Percentiles rank a stretch among this genome's conserved stretches.
phyloP scores from a whole-genome alignment of 2,888 invertebrate species.

The Hydraecia micacea region DNA sequence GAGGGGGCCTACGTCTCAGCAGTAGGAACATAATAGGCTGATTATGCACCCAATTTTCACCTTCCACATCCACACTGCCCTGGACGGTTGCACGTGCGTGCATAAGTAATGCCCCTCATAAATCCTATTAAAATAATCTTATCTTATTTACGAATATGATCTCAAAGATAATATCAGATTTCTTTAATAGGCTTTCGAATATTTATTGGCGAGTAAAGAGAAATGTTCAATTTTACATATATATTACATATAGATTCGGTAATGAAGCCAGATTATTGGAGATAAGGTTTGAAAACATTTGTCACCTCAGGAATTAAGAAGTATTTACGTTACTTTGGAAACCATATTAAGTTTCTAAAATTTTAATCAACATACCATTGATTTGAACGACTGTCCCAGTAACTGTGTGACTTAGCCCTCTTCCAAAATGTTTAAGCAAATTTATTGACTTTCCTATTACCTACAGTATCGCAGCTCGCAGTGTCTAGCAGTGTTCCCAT shows the following conservation, averaged over 20 bases:
- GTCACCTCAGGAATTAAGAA: conserved; percentile 6
- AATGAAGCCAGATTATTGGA: conserved; percentile 28
- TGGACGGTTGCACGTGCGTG: background rate
- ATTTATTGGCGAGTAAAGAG: conserved; percentile 10
- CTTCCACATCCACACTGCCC: too few species aligned
- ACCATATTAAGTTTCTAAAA: conserved; percentile 10
- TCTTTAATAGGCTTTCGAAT: conserved; percentile 25
- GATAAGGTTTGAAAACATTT: conserved; percentile 22
- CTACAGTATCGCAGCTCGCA: too few species aligned
- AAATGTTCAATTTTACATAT: conserved; percentile 41
- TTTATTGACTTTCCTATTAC: too few species aligned
- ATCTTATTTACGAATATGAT: conserved; percentile 24
- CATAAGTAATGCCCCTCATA: conserved; percentile 9
- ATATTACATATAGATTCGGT: conserved; percentile 21
- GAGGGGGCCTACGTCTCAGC: too few species aligned
- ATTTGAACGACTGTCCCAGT: background rate
- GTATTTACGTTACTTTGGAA: conserved; percentile 8
- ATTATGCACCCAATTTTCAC: background rate
- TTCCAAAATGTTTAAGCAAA: background rate
- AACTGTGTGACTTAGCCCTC: background rate
- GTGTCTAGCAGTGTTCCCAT: background rate
- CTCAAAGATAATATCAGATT: conserved; percentile 22
- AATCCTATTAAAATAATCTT: background rate
- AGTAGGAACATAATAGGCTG: too few species aligned
- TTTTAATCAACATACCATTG: conserved; percentile 4